phyloP scores from a whole-genome alignment of 2,888 invertebrate species.

The Ormyrus nitidulus region DNA sequence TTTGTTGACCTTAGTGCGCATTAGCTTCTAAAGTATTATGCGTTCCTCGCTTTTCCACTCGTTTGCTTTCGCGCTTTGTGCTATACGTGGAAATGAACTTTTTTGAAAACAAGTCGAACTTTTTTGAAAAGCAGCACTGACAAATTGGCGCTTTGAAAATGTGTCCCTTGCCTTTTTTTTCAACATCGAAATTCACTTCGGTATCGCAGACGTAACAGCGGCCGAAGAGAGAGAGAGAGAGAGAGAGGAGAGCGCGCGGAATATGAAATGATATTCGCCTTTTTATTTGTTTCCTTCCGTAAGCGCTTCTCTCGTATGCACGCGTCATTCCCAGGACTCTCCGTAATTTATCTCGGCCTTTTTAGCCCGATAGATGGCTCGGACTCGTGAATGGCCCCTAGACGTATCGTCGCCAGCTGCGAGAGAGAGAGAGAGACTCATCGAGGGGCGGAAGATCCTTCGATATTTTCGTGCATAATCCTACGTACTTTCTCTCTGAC shows the following conservation, averaged over 20 bases:
- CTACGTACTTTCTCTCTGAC: background rate
- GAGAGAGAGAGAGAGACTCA: background rate
- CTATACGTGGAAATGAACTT: background rate
- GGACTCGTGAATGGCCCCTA: slow-evolving; percentile 1
- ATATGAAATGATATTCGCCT: background rate
- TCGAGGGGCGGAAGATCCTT: slow-evolving; percentile 2
- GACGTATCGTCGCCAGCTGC: slow-evolving; percentile 43
- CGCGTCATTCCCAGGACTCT: slow-evolving; percentile 28
- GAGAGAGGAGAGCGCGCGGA: background rate
- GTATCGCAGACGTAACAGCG: too few relatives aligned
- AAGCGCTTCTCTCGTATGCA: background rate
- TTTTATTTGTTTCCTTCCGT: background rate
- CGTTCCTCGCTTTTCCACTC: background rate
- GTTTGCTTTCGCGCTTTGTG: background rate
- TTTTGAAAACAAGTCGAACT: too few relatives aligned
- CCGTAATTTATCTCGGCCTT: slow-evolving; percentile 24
- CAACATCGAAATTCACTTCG: too few relatives aligned
- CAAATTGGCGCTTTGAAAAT: too few relatives aligned
- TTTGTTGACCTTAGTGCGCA: background rate
- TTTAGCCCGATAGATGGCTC: background rate
- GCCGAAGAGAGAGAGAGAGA: too few relatives aligned
- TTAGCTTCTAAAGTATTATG: too few relatives aligned
- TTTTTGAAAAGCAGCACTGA: too few relatives aligned
- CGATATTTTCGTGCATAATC: slow-evolving; percentile 34
- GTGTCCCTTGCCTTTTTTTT: too few relatives aligned